Conservation (phyloP, 1,140 invertebrate species). For the Hyposmocoma kahamanoa region DNA sequence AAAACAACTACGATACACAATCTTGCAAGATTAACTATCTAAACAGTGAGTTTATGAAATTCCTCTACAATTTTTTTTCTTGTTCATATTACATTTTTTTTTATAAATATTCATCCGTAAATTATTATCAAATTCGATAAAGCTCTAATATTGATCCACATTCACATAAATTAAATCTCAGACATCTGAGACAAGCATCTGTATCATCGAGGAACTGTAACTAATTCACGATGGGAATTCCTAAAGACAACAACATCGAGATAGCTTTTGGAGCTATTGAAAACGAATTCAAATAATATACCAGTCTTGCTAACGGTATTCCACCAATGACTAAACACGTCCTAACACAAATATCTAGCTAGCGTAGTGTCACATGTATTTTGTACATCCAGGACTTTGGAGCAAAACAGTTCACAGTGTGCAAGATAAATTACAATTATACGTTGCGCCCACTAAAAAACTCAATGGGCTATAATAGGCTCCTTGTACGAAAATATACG, state of each 20-base stretch:
- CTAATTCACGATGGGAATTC: conserved; percentile 6
- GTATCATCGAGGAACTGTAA: conserved; percentile 1
- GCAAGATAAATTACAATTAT: too few relatives aligned
- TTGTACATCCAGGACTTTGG: conserved; percentile 67
- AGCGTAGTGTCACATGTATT: conserved; percentile 35
- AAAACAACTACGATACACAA: conserved; percentile 54
- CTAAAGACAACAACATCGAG: conserved; percentile 15
- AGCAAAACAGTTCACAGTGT: conserved; percentile 34
- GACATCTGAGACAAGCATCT: conserved; percentile 31
- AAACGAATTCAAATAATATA: conserved; percentile 28
- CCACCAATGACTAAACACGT: conserved; percentile 28
- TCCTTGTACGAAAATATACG: conserved; percentile 20
- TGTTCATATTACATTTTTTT: conserved; percentile 25
- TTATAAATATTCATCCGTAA: conserved; percentile 66
- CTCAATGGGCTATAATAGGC: background rate
- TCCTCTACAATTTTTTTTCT: conserved; percentile 38
- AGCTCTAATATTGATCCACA: conserved; percentile 71
- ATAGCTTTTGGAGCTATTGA: background rate
- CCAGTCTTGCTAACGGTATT: conserved; percentile 56
- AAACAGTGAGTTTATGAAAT: conserved; percentile 50
- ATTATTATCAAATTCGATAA: conserved; percentile 74
- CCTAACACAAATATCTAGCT: conserved; percentile 42
- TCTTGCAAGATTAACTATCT: conserved; percentile 54
- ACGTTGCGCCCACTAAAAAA: background rate
- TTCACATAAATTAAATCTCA: conserved; percentile 58